A percentile compares a stretch with the other conserved stretches of the same genome.
phyloP scores from a whole-genome alignment of 2,797 vertebrate genomes.

The Brachyalestes nurse region DNA sequence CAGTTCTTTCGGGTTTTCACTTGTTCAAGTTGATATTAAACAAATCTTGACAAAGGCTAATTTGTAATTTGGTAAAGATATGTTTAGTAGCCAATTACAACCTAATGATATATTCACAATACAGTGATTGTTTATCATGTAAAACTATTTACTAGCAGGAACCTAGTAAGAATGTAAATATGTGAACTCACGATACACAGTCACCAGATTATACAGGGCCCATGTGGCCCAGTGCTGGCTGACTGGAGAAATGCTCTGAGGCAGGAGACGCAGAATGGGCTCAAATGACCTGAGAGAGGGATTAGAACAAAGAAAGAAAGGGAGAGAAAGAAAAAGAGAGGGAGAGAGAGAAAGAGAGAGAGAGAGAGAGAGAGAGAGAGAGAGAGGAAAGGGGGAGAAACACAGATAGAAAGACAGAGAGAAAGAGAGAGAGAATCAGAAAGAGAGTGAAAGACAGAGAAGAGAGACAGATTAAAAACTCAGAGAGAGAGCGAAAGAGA shows the following conservation, averaged over 20 bases:
- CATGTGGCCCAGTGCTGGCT: slow-evolving; percentile 99
- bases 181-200: slow-evolving; percentile 93
- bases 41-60: neutral
- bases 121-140: too few species aligned
- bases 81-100: too few species aligned
- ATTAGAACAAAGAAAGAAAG: neutral
- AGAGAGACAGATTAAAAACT: too few species aligned
- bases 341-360: slow-evolving; percentile 4
- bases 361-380: neutral
- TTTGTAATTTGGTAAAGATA: too few species aligned
- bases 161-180: neutral
- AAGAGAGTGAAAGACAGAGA: neutral
- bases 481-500: neutral
- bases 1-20: too few species aligned
- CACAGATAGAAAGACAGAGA: too few species aligned
- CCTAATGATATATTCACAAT: too few species aligned
- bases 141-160: too few species aligned
- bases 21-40: too few species aligned
- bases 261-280: slow-evolving; percentile 94
- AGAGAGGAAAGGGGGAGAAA: too few species aligned
- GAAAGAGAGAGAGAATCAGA: too few species aligned
- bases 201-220: slow-evolving; percentile 96
- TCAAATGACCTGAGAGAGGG: slow-evolving; percentile 89
- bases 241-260: slow-evolving; percentile 91
- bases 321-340: neutral